Evolutionary conservation across 2,113 vertebrate species (phyloP).

Genomic region (Pangasianodon hypophthalmus): DNA sequence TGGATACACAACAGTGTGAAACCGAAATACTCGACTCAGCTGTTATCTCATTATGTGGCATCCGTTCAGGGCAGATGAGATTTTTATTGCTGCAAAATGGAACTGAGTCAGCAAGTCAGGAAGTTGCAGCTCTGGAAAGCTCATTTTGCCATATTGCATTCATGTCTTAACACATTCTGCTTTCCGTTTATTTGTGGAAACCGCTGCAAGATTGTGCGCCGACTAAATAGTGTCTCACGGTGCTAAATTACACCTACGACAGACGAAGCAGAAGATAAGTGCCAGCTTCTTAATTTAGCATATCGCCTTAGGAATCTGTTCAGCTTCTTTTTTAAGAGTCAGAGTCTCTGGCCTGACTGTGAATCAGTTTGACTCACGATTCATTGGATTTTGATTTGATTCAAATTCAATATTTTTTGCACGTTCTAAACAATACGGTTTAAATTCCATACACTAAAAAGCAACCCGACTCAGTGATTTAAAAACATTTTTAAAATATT

Average conservation of each 20-base stretch:
- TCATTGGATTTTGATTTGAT: neutral
- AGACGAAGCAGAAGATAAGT: constrained; percentile 18
- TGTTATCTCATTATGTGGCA: constrained; percentile 45
- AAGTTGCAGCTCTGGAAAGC: constrained; percentile 31
- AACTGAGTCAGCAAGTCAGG: constrained; percentile 38
- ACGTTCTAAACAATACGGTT: neutral
- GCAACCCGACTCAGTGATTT: neutral
- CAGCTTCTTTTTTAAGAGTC: neutral
- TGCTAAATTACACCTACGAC: constrained; percentile 23
- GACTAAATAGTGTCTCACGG: constrained; percentile 29
- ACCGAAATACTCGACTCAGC: constrained; percentile 32
- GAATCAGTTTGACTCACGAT: neutral
- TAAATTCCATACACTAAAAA: neutral
- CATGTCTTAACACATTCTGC: constrained; percentile 25
- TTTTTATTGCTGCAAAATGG: constrained; percentile 41
- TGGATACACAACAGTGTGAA: constrained; percentile 18
- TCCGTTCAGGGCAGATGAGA: constrained; percentile 40
- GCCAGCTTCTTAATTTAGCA: constrained; percentile 29
- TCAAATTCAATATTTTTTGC: neutral
- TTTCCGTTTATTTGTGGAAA: constrained; percentile 21
- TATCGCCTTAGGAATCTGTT: constrained; percentile 3
- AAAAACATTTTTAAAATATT: neutral
- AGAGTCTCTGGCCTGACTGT: neutral
- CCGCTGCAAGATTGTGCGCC: neutral
- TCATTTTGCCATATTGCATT: constrained; percentile 40